These are phyloP conservation scores for Ephialtes manifestator DNA, from an alignment of 2,888 invertebrate genomes.

Conservation along the genomic window DNA sequence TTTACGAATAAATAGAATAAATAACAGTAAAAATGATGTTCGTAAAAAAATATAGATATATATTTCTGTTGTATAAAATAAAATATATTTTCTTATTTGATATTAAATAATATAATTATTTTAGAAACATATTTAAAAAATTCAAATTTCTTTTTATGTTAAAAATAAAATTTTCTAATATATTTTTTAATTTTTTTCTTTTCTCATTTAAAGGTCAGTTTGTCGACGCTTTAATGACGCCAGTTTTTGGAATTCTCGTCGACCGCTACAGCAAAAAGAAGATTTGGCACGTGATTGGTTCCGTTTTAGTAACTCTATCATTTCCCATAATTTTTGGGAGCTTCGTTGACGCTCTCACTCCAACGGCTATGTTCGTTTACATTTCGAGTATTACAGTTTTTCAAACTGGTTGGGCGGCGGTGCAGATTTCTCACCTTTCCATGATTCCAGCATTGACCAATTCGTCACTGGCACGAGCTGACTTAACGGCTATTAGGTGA, in stretches of 20 bases:
- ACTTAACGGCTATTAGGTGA: slow-evolving; percentile 93
- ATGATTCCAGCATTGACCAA: slow-evolving; percentile 94
- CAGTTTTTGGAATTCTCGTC: slow-evolving; percentile 93
- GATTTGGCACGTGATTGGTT: slow-evolving; percentile 94
- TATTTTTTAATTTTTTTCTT: slow-evolving; percentile 3
- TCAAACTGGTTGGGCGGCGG: slow-evolving; percentile 97
- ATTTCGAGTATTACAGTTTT: slow-evolving; percentile 90
- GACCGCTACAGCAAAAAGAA: slow-evolving; percentile 93
- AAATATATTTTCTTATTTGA: too few relatives aligned
- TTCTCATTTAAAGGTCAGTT: slow-evolving; percentile 80
- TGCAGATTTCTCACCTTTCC: slow-evolving; percentile 97
- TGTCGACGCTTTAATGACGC: slow-evolving; percentile 87
- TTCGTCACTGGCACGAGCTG: slow-evolving; percentile 90
- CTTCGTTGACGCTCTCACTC: slow-evolving; percentile 72
- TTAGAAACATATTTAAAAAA: too few relatives aligned
- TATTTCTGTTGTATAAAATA: too few relatives aligned
- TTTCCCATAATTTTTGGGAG: slow-evolving; percentile 84
- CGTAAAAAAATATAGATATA: too few relatives aligned
- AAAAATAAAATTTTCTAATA: too few relatives aligned
- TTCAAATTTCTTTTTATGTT: too few relatives aligned
- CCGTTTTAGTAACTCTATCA: slow-evolving; percentile 81
- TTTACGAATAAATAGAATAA: too few relatives aligned
- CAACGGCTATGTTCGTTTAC: slow-evolving; percentile 80
- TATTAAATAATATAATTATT: too few relatives aligned
- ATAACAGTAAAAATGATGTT: too few relatives aligned